Conservation (phyloP, 2,888 invertebrate species). For the Homarus gammarus region DNA sequence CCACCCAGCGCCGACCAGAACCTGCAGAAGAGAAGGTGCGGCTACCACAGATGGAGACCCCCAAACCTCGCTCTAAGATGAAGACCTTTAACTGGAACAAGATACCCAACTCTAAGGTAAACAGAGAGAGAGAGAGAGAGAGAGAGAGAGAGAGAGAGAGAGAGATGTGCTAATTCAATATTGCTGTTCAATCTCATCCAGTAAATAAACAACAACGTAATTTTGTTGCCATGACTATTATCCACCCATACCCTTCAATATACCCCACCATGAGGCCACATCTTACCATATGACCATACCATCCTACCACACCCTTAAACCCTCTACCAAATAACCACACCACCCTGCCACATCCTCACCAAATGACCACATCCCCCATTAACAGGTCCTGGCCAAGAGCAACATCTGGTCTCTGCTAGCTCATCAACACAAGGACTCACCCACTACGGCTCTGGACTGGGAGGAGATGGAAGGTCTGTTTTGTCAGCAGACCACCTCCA, state of each 20-base stretch:
- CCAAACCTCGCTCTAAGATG: constrained; percentile 97
- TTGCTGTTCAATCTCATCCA: too few species aligned
- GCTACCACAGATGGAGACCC: constrained; percentile 93
- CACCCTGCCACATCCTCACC: not conserved
- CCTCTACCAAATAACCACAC: not conserved
- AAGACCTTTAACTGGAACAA: constrained; percentile 99
- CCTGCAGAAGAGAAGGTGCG: constrained; percentile 64
- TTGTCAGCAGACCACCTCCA: constrained; percentile 87
- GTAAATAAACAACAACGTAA: too few species aligned
- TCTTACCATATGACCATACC: not conserved
- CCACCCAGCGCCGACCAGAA: constrained; percentile 70
- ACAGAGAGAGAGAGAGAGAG: too few species aligned
- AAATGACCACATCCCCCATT: not conserved
- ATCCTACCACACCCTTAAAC: not conserved
- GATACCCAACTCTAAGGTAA: constrained; percentile 92
- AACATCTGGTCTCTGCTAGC: constrained; percentile 97
- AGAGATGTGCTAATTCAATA: too few species aligned
- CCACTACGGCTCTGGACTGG: constrained; percentile 92
- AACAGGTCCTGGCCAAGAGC: constrained; percentile 90
- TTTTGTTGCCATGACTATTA: too few species aligned
- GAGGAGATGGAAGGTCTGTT: constrained; percentile 95
- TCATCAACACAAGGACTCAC: constrained; percentile 89
- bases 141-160: too few species aligned
- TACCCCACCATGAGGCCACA: not conserved
- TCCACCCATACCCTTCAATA: too few species aligned